Evolutionary conservation across 2,113 vertebrate genomes (phyloP).

Genomic region (Junco hyemalis): DNA sequence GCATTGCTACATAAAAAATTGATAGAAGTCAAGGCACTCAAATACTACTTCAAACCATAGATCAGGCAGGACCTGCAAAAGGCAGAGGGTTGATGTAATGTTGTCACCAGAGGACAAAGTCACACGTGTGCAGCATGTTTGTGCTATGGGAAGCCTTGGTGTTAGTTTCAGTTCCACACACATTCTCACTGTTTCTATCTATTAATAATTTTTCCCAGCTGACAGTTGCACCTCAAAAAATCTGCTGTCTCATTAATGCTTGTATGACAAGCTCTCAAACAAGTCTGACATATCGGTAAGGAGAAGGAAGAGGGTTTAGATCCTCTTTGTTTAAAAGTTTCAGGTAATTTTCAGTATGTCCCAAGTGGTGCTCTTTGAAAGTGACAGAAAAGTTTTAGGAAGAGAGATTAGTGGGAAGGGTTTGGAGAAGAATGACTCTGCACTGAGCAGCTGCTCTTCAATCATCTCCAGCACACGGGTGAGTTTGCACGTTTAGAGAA

Average conservation of each 20-base stretch:
- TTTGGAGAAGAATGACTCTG: not conserved
- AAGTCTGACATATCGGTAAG: not conserved
- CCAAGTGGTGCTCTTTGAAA: not conserved
- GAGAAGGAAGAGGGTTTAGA: not conserved
- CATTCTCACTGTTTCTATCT: not conserved
- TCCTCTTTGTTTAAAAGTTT: not conserved
- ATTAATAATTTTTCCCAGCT: not conserved
- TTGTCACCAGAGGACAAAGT: not conserved
- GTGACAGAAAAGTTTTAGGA: not conserved
- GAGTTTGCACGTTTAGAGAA: not conserved
- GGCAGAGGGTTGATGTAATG: not conserved
- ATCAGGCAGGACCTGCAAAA: not conserved
- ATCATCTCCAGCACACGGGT: not conserved
- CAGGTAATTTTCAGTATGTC: not conserved
- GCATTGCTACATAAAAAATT: not conserved
- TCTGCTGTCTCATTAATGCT: not conserved
- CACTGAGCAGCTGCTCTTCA: not conserved
- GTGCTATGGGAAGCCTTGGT: not conserved
- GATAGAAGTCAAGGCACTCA: not conserved
- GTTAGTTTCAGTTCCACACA: not conserved
- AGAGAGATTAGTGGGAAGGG: not conserved
- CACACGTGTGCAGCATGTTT: fast-evolving
- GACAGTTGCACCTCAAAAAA: not conserved
- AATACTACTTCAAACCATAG: not conserved
- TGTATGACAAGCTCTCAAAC: not conserved